These are phyloP conservation scores for Temnothorax curvispinosus DNA, from an alignment of 1,140 invertebrate species.

Conservation along the genomic window DNA sequence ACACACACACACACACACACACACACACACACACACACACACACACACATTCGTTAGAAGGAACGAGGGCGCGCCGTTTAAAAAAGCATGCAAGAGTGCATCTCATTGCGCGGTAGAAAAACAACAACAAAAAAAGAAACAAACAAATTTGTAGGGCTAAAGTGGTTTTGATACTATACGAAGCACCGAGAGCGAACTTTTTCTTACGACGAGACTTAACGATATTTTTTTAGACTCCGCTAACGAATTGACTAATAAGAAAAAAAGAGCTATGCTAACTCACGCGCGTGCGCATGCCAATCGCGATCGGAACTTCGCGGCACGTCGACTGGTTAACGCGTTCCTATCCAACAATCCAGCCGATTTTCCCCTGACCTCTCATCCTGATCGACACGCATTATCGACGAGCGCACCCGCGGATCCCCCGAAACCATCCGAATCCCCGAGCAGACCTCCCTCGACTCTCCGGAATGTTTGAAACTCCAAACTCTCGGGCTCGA, in stretches of 20 bases:
- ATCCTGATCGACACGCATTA: constrained; percentile 13
- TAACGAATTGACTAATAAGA: constrained; percentile 43
- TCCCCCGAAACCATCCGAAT: neutral
- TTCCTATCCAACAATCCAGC: constrained; percentile 35
- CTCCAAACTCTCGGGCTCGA: neutral
- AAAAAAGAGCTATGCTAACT: constrained; percentile 8
- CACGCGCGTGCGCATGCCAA: constrained; percentile 30
- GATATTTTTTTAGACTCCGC: constrained; percentile 64
- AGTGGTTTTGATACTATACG: constrained; percentile 65
- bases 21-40: neutral
- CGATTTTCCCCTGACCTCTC: neutral
- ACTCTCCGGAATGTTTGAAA: neutral
- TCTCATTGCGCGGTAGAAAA: constrained; percentile 44
- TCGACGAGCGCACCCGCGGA: neutral
- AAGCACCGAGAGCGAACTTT: constrained; percentile 62
- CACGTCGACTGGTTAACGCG: constrained; percentile 47
- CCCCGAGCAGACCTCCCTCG: neutral
- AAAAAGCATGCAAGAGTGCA: constrained; percentile 43
- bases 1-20: constrained; percentile 1
- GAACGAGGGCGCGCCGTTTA: constrained; percentile 25
- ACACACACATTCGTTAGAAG: constrained; percentile 36
- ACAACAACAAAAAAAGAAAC: neutral
- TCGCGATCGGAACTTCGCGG: constrained; percentile 48
- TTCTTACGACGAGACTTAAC: constrained; percentile 59
- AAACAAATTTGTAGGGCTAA: constrained; percentile 45